Percentiles rank a stretch among this genome's conserved stretches.
phyloP scores from a whole-genome alignment of 2,888 invertebrate species.

The Lepidocyrtinus sp. region DNA sequence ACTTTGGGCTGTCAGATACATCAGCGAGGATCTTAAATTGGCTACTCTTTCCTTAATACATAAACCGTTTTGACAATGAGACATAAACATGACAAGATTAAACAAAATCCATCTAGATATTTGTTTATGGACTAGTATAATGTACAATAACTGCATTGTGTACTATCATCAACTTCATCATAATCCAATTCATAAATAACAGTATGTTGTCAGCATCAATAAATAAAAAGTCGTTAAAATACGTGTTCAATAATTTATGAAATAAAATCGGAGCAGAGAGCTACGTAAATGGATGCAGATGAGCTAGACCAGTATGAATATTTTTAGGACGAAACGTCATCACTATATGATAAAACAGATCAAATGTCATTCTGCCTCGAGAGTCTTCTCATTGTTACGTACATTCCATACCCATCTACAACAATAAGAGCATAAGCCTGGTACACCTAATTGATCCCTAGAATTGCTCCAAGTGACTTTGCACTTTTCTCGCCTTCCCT shows the following conservation, averaged over 20 bases:
- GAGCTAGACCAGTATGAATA: background rate
- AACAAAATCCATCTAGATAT: background rate
- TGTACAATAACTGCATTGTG: background rate
- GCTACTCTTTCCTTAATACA: background rate
- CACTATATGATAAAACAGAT: constrained; percentile 11
- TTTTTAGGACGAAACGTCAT: constrained; percentile 27
- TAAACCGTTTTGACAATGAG: constrained; percentile 1
- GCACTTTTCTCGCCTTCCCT: constrained; percentile 19
- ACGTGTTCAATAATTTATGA: too few relatives aligned
- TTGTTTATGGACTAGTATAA: background rate
- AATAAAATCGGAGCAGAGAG: background rate
- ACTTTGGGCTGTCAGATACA: too few relatives aligned
- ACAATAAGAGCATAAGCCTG: background rate
- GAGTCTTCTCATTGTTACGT: background rate
- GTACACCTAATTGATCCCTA: background rate
- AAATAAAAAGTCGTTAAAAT: too few relatives aligned
- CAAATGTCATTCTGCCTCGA: constrained; percentile 6
- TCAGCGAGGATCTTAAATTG: background rate
- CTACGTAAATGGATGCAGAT: background rate
- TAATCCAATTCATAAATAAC: constrained; percentile 11
- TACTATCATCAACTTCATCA: background rate
- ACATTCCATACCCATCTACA: background rate
- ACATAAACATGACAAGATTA: constrained; percentile 3
- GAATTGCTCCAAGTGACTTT: constrained; percentile 21
- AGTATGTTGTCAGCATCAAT: background rate